Percentiles rank a stretch among this genome's conserved stretches.
Evolutionary conservation across 2,113 vertebrate species (phyloP).

Genomic region (Suricata suricatta): DNA sequence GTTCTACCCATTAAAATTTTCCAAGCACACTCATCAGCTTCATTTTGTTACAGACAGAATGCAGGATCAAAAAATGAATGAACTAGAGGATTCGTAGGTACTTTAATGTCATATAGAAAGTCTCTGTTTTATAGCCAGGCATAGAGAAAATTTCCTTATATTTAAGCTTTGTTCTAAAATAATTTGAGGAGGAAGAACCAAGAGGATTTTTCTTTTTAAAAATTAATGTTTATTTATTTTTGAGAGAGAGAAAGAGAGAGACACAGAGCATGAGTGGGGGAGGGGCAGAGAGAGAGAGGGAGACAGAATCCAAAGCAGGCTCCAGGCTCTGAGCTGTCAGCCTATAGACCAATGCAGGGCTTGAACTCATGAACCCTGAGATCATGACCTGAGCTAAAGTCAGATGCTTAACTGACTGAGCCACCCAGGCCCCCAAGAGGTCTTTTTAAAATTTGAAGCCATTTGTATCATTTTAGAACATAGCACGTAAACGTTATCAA

Average conservation of each 20-base stretch:
- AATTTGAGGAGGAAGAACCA: not conserved
- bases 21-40: not conserved
- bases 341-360: no score
- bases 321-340: no score
- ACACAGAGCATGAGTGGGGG: no score
- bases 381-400: no score
- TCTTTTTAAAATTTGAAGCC: not conserved
- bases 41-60: not conserved
- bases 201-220: not conserved
- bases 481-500: not conserved
- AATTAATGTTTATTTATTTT: not conserved
- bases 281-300: no score
- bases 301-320: no score
- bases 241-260: no score
- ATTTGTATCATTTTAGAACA: not conserved
- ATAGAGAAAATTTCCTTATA: not conserved
- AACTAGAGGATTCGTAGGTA: not conserved
- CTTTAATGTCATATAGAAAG: not conserved
- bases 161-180: not conserved
- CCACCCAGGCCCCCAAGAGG: not conserved
- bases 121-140: not conserved
- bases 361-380: no score
- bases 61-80: not conserved
- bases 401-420: no score
- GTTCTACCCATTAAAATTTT: not conserved